These are phyloP conservation scores for Probaryconus sp. DNA, from an alignment of 1,140 invertebrate genomes.

Conservation along the genomic window DNA sequence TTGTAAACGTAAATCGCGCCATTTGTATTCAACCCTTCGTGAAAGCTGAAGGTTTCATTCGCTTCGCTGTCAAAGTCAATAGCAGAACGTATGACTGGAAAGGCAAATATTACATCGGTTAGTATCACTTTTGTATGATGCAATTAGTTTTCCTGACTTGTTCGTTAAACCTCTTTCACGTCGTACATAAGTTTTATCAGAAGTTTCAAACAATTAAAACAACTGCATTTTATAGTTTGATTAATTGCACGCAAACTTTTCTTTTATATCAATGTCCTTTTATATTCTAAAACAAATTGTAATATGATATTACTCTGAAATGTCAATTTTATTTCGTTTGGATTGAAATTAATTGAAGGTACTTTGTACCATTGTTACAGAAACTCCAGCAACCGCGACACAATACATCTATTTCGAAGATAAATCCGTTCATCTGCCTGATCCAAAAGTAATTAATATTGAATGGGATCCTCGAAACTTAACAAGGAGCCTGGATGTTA, in stretches of 20 bases:
- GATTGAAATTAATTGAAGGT: too few relatives aligned
- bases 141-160: too few relatives aligned
- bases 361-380: conserved; percentile 79
- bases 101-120: conserved; percentile 94
- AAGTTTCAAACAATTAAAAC: too few relatives aligned
- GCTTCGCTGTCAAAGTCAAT: conserved; percentile 91
- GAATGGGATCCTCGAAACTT: conserved; percentile 91
- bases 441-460: conserved; percentile 86
- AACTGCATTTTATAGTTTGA: too few relatives aligned
- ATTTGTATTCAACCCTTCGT: conserved; percentile 93
- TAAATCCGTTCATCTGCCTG: conserved; percentile 84
- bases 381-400: conserved; percentile 90
- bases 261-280: too few relatives aligned
- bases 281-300: too few relatives aligned
- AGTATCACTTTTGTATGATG: too few relatives aligned
- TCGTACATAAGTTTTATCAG: too few relatives aligned
- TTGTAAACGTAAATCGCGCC: conserved; percentile 88
- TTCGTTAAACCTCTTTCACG: too few relatives aligned
- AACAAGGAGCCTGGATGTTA: conserved; percentile 86
- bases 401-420: conserved; percentile 90
- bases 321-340: too few relatives aligned
- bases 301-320: too few relatives aligned
- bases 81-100: conserved; percentile 93
- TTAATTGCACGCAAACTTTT: too few relatives aligned
- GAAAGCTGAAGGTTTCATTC: conserved; percentile 93